Evolutionary conservation across 2,888 invertebrate species (phyloP), one percentile per base, ranked within the genome.

Genomic region (Luperina testacea): DNA sequence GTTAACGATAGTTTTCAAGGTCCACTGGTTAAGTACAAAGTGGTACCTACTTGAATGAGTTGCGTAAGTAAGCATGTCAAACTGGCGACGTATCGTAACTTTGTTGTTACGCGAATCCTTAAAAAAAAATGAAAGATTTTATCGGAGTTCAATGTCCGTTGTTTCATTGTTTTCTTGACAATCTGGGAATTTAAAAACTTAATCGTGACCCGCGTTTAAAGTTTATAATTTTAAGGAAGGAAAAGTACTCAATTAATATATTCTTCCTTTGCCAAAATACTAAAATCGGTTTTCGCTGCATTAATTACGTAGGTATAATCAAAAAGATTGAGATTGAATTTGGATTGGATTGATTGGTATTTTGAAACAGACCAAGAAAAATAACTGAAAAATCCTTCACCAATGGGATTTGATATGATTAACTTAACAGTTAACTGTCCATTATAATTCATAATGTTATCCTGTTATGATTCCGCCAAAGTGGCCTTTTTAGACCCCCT

Each of bases 61-160:
- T 88, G 72, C 88, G 84, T 87, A 84, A 87, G 13, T 87, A 84
- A 87, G 11, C 85, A n/a, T 69, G 80, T 65, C 57, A 45, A 75
- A 45, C 42, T 70, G 32, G 77, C 61, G 38, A 17, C 61, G 73
- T 51, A 59, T 51, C 53, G 69, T 65, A 64, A 65, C 61, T 57
- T 78, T 76, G 68, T 77, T 72, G 72, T 51, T 48, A 75, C 68
- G 87, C 75, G 73, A 74, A 85, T 65, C 68, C 59, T 80, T 72
- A 73, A 69, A 83, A 83, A 78, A 83, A 57, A 11, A 72, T 65
- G 72, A 45, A 72, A 79, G 72, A 80, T 75, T 78, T 61, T 63
- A 59, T 83, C 38, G 38, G 53, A 87, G 83, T 78, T 87, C 84
- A 83, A 73, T 73, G 83, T 48, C 72, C 87, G 32, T 24, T 65